A percentile compares a stretch with the other conserved stretches of the same genome.
phyloP scores from a whole-genome alignment of 2,797 vertebrate genomes.

The Gymnodraco acuticeps region DNA sequence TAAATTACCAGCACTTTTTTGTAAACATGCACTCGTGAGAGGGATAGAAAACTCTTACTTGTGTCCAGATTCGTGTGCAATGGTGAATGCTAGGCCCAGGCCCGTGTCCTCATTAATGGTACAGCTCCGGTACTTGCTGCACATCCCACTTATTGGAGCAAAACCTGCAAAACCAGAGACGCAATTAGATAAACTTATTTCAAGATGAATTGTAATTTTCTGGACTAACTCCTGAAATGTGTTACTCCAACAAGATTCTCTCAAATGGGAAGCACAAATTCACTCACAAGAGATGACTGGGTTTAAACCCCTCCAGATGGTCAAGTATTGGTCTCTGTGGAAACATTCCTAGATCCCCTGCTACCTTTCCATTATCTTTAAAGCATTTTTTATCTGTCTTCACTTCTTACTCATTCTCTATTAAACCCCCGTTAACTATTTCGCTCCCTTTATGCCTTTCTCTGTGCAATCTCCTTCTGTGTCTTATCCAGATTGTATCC shows the following conservation, averaged over 20 bases:
- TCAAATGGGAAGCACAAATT: slow-evolving; percentile 7
- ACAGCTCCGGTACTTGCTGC: slow-evolving; percentile 93
- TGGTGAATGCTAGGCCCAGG: slow-evolving; percentile 92
- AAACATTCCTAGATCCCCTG: slow-evolving; percentile 45
- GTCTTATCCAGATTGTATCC: not conserved
- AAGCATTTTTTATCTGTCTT: slow-evolving; percentile 35
- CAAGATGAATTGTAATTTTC: not conserved
- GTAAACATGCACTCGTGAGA: not conserved
- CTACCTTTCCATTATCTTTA: slow-evolving; percentile 47
- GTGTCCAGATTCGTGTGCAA: slow-evolving; percentile 94
- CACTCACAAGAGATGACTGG: slow-evolving; percentile 17
- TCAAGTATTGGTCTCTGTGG: slow-evolving; percentile 40
- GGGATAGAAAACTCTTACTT: slow-evolving; percentile 83
- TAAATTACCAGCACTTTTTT: not conserved
- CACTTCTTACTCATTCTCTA: slow-evolving; percentile 49
- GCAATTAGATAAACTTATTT: not conserved
- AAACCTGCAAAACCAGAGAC: slow-evolving; percentile 82
- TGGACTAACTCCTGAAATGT: slow-evolving; percentile 5
- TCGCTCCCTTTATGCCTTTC: slow-evolving; percentile 25
- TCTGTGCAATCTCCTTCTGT: slow-evolving; percentile 28
- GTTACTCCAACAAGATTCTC: not conserved
- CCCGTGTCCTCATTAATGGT: slow-evolving; percentile 93
- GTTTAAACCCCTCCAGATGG: slow-evolving; percentile 49
- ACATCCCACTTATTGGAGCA: slow-evolving; percentile 94
- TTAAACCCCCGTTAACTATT: slow-evolving; percentile 51